These are phyloP conservation scores for Apamea monoglypha DNA, from an alignment of 2,888 invertebrate genomes.

Conservation along the genomic window DNA sequence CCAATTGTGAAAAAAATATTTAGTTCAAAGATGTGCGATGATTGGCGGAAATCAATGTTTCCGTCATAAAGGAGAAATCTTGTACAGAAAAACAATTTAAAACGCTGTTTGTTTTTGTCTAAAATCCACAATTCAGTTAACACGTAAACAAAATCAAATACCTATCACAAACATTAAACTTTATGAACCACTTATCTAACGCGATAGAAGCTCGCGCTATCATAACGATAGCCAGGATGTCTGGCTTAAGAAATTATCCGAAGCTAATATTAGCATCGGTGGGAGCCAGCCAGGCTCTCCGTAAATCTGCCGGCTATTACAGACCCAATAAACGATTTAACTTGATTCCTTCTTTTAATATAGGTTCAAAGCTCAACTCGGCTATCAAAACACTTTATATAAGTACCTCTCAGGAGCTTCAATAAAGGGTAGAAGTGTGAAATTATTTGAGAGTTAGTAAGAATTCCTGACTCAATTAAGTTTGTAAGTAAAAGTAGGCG, in stretches of 20 bases:
- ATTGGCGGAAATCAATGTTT: neutral
- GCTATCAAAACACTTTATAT: conserved; percentile 58
- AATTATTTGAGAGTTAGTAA: conserved; percentile 56
- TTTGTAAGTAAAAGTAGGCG: conserved; percentile 54
- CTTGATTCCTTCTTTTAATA: conserved; percentile 59
- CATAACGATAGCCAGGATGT: conserved; percentile 14
- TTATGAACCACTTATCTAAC: neutral
- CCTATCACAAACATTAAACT: neutral
- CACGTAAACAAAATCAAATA: conserved; percentile 5
- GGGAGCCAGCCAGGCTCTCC: conserved; percentile 23
- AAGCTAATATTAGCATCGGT: conserved; percentile 44
- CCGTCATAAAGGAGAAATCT: neutral
- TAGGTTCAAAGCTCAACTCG: conserved; percentile 46
- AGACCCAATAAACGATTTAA: conserved; percentile 54
- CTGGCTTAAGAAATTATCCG: conserved; percentile 33
- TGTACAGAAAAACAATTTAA: no score
- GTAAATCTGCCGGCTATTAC: conserved; percentile 41
- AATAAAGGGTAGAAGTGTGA: conserved; percentile 59
- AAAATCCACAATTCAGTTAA: neutral
- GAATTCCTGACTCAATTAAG: conserved; percentile 61
- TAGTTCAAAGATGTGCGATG: neutral
- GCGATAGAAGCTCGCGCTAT: neutral
- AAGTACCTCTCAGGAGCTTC: conserved; percentile 53
- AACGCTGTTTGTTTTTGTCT: neutral
- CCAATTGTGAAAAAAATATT: neutral